Evolutionary conservation across 2,888 invertebrate species (phyloP).

Genomic region (Hemithea aestivaria): DNA sequence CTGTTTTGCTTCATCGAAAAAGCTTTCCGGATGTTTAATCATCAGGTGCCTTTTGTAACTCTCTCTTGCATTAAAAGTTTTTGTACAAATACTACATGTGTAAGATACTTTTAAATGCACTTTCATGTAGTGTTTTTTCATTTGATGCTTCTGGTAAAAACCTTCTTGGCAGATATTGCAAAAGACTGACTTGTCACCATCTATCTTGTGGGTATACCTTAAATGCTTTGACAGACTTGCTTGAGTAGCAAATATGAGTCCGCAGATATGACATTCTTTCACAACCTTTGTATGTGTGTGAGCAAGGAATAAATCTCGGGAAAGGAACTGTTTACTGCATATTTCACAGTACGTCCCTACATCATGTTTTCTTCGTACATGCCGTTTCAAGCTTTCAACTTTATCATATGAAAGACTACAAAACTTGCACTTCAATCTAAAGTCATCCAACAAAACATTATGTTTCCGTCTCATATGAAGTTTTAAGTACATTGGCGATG

Average conservation of each 20-base stretch:
- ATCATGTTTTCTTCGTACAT: slow-evolving; percentile 64
- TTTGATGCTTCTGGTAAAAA: slow-evolving; percentile 57
- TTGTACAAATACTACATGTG: slow-evolving; percentile 57
- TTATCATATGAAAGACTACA: slow-evolving; percentile 70
- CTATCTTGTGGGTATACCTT: slow-evolving; percentile 60
- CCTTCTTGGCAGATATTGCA: slow-evolving; percentile 63
- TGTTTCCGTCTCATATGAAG: slow-evolving; percentile 69
- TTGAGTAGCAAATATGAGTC: slow-evolving; percentile 60
- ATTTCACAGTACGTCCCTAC: slow-evolving; percentile 55
- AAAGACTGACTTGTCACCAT: slow-evolving; percentile 54
- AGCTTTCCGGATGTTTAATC: slow-evolving; percentile 50
- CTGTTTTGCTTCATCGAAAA: slow-evolving; percentile 25
- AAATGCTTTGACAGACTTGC: slow-evolving; percentile 64
- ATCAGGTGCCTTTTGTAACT: slow-evolving; percentile 60
- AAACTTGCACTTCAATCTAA: slow-evolving; percentile 61
- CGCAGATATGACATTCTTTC: slow-evolving; percentile 61
- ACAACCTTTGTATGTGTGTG: slow-evolving; percentile 60
- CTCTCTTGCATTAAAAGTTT: slow-evolving; percentile 63
- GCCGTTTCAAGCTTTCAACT: slow-evolving; percentile 67
- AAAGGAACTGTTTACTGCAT: slow-evolving; percentile 62
- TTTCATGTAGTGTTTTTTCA: slow-evolving; percentile 61
- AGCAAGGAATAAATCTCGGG: slow-evolving; percentile 51
- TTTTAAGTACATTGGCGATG: slow-evolving; percentile 58
- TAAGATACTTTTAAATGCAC: slow-evolving; percentile 66
- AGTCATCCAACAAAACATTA: slow-evolving; percentile 59